Base-by-base conservation (phyloP, 2,888 invertebrate genomes). In the Furcula furcula region DNA sequence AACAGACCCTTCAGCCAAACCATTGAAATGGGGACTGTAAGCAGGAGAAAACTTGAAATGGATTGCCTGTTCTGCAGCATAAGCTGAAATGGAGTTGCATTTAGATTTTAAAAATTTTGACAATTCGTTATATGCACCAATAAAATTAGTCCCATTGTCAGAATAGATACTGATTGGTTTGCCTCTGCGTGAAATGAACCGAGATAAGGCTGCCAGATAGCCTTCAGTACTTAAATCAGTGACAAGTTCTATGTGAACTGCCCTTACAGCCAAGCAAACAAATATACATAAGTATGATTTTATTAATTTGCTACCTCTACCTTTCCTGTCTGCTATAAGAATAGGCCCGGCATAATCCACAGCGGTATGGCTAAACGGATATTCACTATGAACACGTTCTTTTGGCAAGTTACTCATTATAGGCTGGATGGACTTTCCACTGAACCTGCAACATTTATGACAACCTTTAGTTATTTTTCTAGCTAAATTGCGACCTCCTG, bases 351-450 rank as follows among this genome's bases (percentile, higher is more conserved):
- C 52, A 13, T 50, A 58, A 28, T 54, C 50, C 0, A 54, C 23
- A 0, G 46, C 56, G 0, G 36, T 36, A 13, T 5, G 34, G n/a
- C 39, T 16, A 26, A 50, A 51, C 0, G 48, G 44, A 25, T 29
- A 35, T 21, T 35, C 46, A n/a, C 32, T 39, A 7, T 41, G 34
- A 4, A n/a, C 6, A 2, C 53, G 50, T 9, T 45, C 33, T 2
- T 10, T 32, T n/a, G 51, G 58, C 13, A 56, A 40, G 11, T 52
- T 43, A 4, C 56, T 50, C 55, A 54, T 59, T 4, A 51, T 3
- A 2, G 46, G 46, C 0, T 33, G 9, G 1, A 44, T 7, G 1
- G 20, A 20, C 3, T 34, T 13, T 9, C 40, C 46, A 9, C 36
- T 45, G 11, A 37, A 15, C 2, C 33, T 25, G 13, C 14, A 7